phyloP scores from a whole-genome alignment of 2,113 vertebrate species.

The Parotia lawesii region DNA sequence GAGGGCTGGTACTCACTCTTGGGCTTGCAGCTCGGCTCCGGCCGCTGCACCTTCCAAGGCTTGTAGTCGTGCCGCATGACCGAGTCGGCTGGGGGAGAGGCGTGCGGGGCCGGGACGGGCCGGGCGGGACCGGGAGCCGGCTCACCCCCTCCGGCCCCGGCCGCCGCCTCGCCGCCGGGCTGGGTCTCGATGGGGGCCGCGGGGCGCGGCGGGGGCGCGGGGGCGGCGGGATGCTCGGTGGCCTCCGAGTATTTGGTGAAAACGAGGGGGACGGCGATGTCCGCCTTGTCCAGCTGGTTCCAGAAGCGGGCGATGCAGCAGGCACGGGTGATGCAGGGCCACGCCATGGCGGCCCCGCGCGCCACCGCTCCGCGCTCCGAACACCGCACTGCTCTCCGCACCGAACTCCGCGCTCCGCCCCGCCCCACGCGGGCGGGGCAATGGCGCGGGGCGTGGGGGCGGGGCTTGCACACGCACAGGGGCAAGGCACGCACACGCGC shows the following conservation, averaged over 20 bases:
- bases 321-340: constrained; percentile 95
- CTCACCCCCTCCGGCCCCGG: not conserved
- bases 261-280: constrained; percentile 93
- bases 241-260: constrained; percentile 93
- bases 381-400: not conserved
- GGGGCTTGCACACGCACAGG: too few relatives aligned
- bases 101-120: not conserved
- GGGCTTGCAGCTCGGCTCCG: constrained; percentile 91
- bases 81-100: constrained; percentile 71
- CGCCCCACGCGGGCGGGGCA: not conserved
- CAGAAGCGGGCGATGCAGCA: constrained; percentile 98
- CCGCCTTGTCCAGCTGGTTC: constrained; percentile 95
- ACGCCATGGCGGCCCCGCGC: constrained; percentile 80
- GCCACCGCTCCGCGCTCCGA: not conserved
- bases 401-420: not conserved
- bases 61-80: constrained; percentile 96
- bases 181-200: constrained; percentile 78
- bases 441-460: not conserved
- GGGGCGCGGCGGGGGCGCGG: constrained; percentile 57
- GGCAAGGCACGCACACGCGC: not conserved
- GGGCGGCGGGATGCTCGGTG: constrained; percentile 73
- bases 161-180: constrained; percentile 65
- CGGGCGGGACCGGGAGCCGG: not conserved
- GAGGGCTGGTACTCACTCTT: constrained; percentile 89
- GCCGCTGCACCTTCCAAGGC: constrained; percentile 86